phyloP scores from a whole-genome alignment of 2,797 vertebrate species.

The Selene dorsalis region DNA sequence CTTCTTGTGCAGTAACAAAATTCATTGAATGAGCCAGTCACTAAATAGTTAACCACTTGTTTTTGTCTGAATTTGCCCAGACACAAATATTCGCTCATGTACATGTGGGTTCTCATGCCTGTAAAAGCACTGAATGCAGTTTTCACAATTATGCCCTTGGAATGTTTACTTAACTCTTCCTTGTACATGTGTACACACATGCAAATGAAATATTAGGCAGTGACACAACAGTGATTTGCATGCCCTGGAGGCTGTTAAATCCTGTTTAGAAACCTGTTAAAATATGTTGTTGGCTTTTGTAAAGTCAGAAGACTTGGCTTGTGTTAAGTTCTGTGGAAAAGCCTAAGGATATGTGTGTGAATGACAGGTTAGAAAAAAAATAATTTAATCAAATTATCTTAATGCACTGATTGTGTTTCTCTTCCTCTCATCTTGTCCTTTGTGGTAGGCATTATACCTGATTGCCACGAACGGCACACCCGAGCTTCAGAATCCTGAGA shows the following conservation, averaged over 20 bases:
- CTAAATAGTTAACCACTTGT: not conserved
- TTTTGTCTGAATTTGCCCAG: not conserved
- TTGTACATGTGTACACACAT: not conserved
- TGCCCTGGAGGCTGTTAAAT: not conserved
- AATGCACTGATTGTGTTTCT: not conserved
- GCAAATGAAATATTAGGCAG: not conserved
- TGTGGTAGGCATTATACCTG: conserved; percentile 92
- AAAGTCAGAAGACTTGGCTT: no score
- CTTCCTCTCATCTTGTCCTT: not conserved
- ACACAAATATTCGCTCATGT: not conserved
- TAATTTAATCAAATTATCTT: not conserved
- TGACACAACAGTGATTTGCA: not conserved
- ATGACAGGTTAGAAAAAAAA: not conserved
- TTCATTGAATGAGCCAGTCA: not conserved
- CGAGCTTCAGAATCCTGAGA: conserved; percentile 97
- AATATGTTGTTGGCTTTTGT: not conserved
- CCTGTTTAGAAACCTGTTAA: not conserved
- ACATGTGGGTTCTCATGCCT: not conserved
- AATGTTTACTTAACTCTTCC: no score
- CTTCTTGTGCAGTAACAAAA: conserved; percentile 2
- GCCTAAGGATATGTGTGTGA: not conserved
- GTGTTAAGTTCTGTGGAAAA: not conserved
- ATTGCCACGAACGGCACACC: conserved; percentile 99
- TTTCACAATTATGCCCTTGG: not conserved
- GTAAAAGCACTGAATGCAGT: not conserved